Base-by-base conservation (phyloP, 2,113 vertebrate genomes). In the Enhydra lutris region DNA sequence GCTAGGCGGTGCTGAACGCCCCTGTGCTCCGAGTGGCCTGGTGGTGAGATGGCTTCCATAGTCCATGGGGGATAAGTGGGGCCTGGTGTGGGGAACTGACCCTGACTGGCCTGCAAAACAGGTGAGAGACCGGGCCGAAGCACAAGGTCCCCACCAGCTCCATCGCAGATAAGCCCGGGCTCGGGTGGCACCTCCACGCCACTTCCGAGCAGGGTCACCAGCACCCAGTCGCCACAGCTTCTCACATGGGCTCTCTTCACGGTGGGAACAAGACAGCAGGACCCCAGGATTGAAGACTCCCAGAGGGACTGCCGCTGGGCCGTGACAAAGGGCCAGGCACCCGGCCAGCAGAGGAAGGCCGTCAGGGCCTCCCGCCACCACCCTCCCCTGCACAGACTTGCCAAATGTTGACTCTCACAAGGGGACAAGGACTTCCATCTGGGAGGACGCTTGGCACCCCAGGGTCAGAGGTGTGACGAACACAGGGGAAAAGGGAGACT, bases 1-100 rank as follows among this genome's bases (percentile, higher is more conserved):
- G 67, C 26, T 1, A 13, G 52, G 6, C 1, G 42, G 1, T 13
- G 17, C 73, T 17, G 17, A 23, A n/a, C 0, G 59, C 6, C 67
- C n/a, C 26, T 23, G 1, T 0, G 39, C 39, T 50, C 90, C 1
- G 7, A 14, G 9, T 0, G 29, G 91, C 17, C 36, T 69, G 26
- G 45, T 6, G 26, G 31, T 20, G 52, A 39, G 21, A 4, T 0
- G 55, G 73, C 21, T 42, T 18, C 69, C 50, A 24, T 6, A 20
- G n/a, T 26, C 31, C 23, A 34, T 0, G 2, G 2, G 26, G 73
- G 47, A 63, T 52, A n/a, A 11, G 34, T 0, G 45, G 52, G 71
- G 85, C 29, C 3, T 15, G 59, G 42, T 65, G 23, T 20, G 39
- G 86, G 80, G 26, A 36, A 52, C 39, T 21, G 45, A 26, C 34